These are phyloP conservation scores for Uria aalge DNA, from an alignment of 2,113 vertebrate genomes.

Conservation along the genomic window DNA sequence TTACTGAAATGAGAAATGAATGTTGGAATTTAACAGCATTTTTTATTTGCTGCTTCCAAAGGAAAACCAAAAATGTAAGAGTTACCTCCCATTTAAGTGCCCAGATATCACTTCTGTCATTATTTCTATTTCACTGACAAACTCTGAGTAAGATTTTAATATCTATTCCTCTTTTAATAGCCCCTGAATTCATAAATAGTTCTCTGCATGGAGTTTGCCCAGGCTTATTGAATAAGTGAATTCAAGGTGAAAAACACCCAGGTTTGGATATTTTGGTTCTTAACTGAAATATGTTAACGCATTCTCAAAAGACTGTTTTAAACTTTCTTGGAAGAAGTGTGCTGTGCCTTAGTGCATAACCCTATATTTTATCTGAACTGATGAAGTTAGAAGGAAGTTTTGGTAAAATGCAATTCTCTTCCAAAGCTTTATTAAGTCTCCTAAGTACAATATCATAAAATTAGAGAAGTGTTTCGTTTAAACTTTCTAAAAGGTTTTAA, in stretches of 20 bases:
- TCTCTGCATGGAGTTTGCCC: background rate
- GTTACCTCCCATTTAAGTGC: background rate
- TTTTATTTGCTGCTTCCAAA: background rate
- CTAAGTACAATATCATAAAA: background rate
- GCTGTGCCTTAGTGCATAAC: background rate
- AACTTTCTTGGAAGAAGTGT: background rate
- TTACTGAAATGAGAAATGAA: background rate
- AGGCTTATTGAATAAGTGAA: background rate
- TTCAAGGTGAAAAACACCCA: background rate
- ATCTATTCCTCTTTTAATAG: background rate
- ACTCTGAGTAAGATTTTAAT: background rate
- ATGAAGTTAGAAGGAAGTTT: background rate
- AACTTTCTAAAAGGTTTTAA: conserved; percentile 12
- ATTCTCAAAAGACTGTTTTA: background rate
- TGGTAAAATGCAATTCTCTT: background rate
- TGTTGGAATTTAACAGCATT: background rate
- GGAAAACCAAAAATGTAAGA: background rate
- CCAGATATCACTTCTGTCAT: background rate
- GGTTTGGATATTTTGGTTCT: background rate
- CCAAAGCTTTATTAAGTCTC: background rate
- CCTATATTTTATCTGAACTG: background rate
- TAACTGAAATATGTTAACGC: background rate
- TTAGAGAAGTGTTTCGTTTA: background rate
- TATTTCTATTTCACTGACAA: background rate
- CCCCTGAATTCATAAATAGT: background rate